These are phyloP conservation scores for Hesperia comma DNA, from an alignment of 2,888 invertebrate genomes.

Conservation along the genomic window DNA sequence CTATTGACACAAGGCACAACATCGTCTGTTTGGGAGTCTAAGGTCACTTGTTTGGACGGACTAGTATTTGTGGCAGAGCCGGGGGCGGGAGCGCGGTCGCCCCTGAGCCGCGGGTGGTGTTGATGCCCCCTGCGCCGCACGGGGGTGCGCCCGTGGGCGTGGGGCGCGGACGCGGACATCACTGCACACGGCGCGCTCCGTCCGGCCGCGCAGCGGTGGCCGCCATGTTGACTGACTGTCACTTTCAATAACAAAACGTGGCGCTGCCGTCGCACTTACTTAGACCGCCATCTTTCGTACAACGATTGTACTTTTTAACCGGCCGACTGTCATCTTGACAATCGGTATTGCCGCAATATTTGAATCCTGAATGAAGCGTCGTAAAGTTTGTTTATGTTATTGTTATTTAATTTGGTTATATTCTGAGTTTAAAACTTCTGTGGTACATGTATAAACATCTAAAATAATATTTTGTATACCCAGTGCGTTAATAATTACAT, in stretches of 20 bases:
- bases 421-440: not conserved
- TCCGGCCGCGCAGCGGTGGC: slow-evolving; percentile 79
- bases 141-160: slow-evolving; percentile 84
- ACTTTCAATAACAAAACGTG: slow-evolving; percentile 55
- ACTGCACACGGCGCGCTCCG: slow-evolving; percentile 73
- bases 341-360: slow-evolving; percentile 56
- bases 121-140: slow-evolving; percentile 88
- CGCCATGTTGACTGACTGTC: slow-evolving; percentile 85
- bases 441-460: not conserved
- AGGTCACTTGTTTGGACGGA: slow-evolving; percentile 80
- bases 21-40: slow-evolving; percentile 73
- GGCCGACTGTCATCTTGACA: slow-evolving; percentile 48
- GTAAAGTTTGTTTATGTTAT: too few relatives aligned
- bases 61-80: slow-evolving; percentile 58
- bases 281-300: slow-evolving; percentile 68
- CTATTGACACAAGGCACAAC: slow-evolving; percentile 83
- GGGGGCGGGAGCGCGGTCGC: slow-evolving; percentile 83
- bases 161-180: slow-evolving; percentile 85
- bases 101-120: slow-evolving; percentile 89
- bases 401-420: not conserved
- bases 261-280: slow-evolving; percentile 70
- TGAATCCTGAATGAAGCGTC: slow-evolving; percentile 40
- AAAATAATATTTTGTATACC: slow-evolving; percentile 19
- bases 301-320: slow-evolving; percentile 67
- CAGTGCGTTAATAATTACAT: slow-evolving; percentile 18